Evolutionary conservation across 2,888 invertebrate genomes (phyloP), one percentile per base, ranked within the genome.

Genomic region (Ypsolopha sequella): DNA sequence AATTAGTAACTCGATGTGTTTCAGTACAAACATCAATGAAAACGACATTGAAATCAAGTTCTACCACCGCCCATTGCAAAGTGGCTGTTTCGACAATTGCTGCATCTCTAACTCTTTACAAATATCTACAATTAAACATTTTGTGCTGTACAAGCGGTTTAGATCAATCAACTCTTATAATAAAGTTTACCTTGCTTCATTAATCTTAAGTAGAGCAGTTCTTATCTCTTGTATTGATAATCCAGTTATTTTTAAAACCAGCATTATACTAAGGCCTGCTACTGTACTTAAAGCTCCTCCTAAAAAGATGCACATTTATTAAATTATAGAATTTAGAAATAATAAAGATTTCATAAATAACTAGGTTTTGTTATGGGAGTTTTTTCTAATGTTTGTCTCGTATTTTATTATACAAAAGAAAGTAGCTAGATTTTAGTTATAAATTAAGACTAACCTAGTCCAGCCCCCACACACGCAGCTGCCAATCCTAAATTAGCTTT

Each of bases 401-500:
- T 24, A 3, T 24, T 24, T 3, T 24, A 3, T 24, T 24, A 24
- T 24, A 24, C 24, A 24, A 24, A 24, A 24, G 24, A n/a, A n/a
- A n/a, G n/a, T n/a, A n/a, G n/a, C n/a, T n/a, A n/a, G n/a, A n/a
- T n/a, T 24, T 24, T 24, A 3, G 24, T 24, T 24, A 3, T 24
- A 24, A 24, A 24, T 24, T 24, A 24, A 24, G 24, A 56, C 53
- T 60, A 79, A 90, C 91, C 95, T 68, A 93, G 64, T 11, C 88
- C 74, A 43, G 88, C 88, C 7, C 95, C 95, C 38, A 92, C 91
- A 4, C 91, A 58, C 69, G 90, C 87, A 6, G 91, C 94, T 50
- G 89, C 88, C 1, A 92, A 68, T 0, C 95, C 95, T 64, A 92
- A 68, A 60, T 89, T 89, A 0, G 90, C 68, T 78, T 92, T 94